Evolutionary conservation across 2,888 invertebrate species (phyloP).

Genomic region (Microctonus aethiopoides): DNA sequence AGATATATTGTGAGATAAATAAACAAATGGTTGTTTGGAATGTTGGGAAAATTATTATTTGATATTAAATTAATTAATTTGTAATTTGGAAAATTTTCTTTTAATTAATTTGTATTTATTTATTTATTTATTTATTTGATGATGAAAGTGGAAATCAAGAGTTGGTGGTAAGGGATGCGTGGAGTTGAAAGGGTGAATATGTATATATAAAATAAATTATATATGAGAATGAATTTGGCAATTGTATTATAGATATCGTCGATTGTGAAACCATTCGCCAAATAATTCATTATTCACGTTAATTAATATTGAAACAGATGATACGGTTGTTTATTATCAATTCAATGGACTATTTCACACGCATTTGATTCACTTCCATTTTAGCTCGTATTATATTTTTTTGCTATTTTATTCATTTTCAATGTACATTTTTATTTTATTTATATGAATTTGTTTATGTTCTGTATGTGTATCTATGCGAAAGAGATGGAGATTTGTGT

Average conservation of each 20-base stretch:
- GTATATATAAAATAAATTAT: neutral
- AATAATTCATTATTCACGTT: constrained; percentile 56
- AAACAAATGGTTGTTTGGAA: neutral
- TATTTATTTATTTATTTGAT: neutral
- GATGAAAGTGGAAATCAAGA: too few relatives aligned
- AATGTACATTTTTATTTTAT: neutral
- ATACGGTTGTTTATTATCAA: constrained; percentile 45
- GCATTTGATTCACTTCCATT: constrained; percentile 2
- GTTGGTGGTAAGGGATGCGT: neutral
- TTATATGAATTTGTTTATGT: neutral
- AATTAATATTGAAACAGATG: constrained; percentile 53
- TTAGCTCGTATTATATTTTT: constrained; percentile 14
- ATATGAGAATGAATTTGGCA: constrained; percentile 10
- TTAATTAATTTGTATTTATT: neutral
- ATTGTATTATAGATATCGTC: constrained; percentile 23
- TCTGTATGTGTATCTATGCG: neutral
- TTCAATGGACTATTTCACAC: constrained; percentile 42
- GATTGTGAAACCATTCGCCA: constrained; percentile 46
- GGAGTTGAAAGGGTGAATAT: neutral
- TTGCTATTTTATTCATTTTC: constrained; percentile 4
- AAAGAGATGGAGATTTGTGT: neutral
- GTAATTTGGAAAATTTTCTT: neutral
- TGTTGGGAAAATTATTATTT: neutral
- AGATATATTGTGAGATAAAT: neutral
- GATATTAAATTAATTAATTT: neutral